Conservation (phyloP, 2,888 invertebrate genomes). For the Philereme vetulata region DNA sequence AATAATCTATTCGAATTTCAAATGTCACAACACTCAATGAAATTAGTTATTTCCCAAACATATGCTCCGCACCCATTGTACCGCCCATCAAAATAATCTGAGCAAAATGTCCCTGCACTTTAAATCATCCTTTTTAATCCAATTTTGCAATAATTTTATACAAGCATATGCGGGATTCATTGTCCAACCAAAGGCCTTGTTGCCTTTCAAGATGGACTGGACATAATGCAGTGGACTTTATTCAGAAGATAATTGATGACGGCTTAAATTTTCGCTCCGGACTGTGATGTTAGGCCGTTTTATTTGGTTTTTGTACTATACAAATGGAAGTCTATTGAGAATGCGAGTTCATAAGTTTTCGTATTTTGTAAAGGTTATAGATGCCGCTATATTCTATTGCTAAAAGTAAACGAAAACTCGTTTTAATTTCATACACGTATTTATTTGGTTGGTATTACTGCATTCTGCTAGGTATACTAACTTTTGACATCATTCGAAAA, state of each 20-base stretch:
- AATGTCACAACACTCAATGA: constrained; percentile 63
- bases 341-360: constrained; percentile 48
- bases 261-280: constrained; percentile 60
- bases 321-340: constrained; percentile 46
- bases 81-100: constrained; percentile 61
- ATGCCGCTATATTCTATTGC: neutral
- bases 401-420: neutral
- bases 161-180: constrained; percentile 63
- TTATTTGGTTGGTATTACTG: no score
- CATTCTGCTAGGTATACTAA: no score
- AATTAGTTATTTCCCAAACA: constrained; percentile 63
- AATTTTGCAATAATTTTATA: constrained; percentile 70
- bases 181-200: constrained; percentile 61
- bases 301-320: constrained; percentile 63
- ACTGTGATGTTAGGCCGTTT: constrained; percentile 56
- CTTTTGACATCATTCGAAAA: no score
- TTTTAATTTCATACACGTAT: no score
- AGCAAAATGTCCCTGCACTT: constrained; percentile 56
- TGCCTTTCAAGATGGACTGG: constrained; percentile 64
- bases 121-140: constrained; percentile 66
- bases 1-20: constrained; percentile 6
- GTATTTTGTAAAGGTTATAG: constrained; percentile 8
- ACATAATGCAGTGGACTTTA: constrained; percentile 51
- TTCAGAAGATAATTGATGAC: constrained; percentile 68
- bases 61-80: constrained; percentile 56